These are phyloP conservation scores for Myrmecophaga tridactyla DNA, from an alignment of 2,113 vertebrate species.

Conservation along the genomic window DNA sequence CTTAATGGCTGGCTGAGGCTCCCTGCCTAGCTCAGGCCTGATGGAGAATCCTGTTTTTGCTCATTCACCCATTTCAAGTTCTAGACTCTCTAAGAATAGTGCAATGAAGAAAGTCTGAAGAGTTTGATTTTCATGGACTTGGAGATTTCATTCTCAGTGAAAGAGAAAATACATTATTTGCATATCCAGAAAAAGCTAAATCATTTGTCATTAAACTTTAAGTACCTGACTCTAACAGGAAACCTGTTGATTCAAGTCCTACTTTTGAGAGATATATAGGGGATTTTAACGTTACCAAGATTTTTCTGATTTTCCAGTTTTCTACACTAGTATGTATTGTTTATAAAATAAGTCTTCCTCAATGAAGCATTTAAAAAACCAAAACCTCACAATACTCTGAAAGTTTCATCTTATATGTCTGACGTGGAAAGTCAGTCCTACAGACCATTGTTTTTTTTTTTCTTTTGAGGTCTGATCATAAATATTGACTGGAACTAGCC, in stretches of 20 bases:
- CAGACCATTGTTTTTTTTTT: not conserved
- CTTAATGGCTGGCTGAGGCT: not conserved
- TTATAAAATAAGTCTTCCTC: constrained; percentile 35
- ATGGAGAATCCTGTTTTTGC: not conserved
- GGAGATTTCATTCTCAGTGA: constrained; percentile 20
- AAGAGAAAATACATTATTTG: constrained; percentile 23
- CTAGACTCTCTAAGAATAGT: not conserved
- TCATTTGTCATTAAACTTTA: constrained; percentile 33
- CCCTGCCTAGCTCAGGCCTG: not conserved
- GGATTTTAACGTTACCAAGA: constrained; percentile 2
- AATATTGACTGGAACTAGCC: not conserved
- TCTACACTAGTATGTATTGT: not conserved
- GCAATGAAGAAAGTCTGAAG: constrained; percentile 10
- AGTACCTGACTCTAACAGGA: constrained; percentile 20
- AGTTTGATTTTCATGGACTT: constrained; percentile 31
- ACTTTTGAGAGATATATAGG: not conserved
- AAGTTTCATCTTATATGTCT: not conserved
- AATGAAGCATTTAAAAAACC: not conserved
- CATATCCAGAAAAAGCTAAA: constrained; percentile 9
- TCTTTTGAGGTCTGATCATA: not conserved
- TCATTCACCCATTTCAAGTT: not conserved
- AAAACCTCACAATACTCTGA: not conserved
- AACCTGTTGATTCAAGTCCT: not conserved
- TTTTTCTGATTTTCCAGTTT: not conserved
- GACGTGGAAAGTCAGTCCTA: not conserved